A percentile compares a stretch with the other conserved stretches of the same genome.
These are phyloP conservation scores for Lutraria rhynchaena DNA, from an alignment of 1,140 invertebrate genomes.

Conservation along the genomic window DNA sequence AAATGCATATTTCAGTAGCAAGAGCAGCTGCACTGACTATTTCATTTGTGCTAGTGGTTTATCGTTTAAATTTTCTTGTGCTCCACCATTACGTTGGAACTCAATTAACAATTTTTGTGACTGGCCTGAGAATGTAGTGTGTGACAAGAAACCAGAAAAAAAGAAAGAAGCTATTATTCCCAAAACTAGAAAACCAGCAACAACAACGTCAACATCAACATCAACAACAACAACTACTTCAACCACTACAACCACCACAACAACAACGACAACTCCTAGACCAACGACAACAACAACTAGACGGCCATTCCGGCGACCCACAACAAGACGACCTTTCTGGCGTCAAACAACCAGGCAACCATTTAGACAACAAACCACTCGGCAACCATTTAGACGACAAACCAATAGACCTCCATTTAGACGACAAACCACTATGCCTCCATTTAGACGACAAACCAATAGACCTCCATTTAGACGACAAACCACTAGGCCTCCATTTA, in stretches of 20 bases:
- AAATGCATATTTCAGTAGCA: conserved; percentile 40
- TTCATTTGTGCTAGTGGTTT: conserved; percentile 51
- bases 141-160: neutral
- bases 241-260: conserved; percentile 12
- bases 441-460: neutral
- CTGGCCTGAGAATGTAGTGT: conserved; percentile 50
- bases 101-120: conserved; percentile 53
- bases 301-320: conserved; percentile 1
- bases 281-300: conserved; percentile 4
- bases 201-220: neutral
- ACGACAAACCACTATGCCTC: conserved; percentile 33
- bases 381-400: too few relatives aligned
- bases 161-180: conserved; percentile 1
- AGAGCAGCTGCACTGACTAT: conserved; percentile 27
- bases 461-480: too few relatives aligned
- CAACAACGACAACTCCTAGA: conserved; percentile 16
- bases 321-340: neutral
- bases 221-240: conserved; percentile 2
- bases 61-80: conserved; percentile 55
- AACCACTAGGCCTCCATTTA: neutral
- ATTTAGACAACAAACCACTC: too few relatives aligned
- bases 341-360: too few relatives aligned
- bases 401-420: neutral
- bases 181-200: neutral
- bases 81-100: conserved; percentile 43